Conservation (phyloP, 2,888 invertebrate species). For the Julus scanicus region DNA sequence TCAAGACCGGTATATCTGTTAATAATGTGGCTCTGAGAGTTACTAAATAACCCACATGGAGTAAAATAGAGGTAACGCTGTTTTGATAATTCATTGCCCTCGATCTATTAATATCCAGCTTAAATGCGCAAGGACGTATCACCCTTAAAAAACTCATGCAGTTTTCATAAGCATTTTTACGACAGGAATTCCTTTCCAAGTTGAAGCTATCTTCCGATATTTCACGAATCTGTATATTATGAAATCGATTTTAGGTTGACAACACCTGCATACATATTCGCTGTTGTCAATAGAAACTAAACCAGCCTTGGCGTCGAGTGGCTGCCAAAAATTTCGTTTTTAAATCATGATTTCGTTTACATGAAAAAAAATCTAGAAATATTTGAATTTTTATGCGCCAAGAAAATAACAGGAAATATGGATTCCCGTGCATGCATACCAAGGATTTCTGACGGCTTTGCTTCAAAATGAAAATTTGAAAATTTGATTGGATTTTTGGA, state of each 20-base stretch:
- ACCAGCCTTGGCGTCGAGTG: background rate
- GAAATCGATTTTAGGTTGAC: slow-evolving; percentile 23
- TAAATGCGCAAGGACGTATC: background rate
- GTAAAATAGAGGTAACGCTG: too few species aligned
- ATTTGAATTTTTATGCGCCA: background rate
- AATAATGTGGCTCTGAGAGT: too few species aligned
- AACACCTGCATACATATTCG: background rate
- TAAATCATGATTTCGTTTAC: slow-evolving; percentile 17
- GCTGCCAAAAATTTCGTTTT: slow-evolving; percentile 14
- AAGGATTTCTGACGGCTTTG: background rate
- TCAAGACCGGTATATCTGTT: too few species aligned
- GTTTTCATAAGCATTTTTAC: slow-evolving; percentile 6
- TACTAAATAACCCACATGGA: too few species aligned
- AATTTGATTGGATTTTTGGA: slow-evolving; percentile 24
- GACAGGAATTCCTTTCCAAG: background rate
- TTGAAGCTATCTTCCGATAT: background rate
- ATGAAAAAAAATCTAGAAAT: background rate
- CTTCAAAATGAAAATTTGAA: background rate
- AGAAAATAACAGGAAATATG: background rate
- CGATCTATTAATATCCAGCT: background rate
- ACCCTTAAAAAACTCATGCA: background rate
- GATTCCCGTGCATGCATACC: background rate
- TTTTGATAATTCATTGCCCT: background rate
- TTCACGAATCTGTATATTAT: background rate
- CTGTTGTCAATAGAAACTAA: background rate